Base-by-base conservation (phyloP, 1,140 invertebrate species). In the Neodiprion virginianus region DNA sequence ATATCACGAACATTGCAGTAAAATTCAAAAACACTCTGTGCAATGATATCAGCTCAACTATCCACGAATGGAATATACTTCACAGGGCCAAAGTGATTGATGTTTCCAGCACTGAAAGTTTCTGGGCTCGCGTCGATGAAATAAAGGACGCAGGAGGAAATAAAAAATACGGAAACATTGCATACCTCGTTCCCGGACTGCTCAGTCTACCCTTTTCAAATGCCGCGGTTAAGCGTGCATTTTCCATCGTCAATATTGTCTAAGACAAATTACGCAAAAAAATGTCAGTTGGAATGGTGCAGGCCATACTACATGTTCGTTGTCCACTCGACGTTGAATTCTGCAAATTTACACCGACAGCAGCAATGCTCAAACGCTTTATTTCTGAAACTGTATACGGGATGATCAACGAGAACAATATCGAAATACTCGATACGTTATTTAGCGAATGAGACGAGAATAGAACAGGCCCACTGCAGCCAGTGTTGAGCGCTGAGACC, bases 31-130 rank as follows among this genome's bases (percentile, higher is more conserved):
- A 65, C 49, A 65, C 49, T 1, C 65, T 75, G 28, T 77, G 76
- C 40, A 11, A 10, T 12, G 73, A 80, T 71, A 23, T 78, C 47
- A 75, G 74, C 66, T 68, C 70, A 28, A 80, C 77, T 14, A 48
- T 78, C 61, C 71, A 76, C 7, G 74, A 80, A 40, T 80, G 74
- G 76, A 78, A 76, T 50, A 1, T 77, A 9, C 7, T 75, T 7
- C 72, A 73, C 23, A 50, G 66, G 12, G 23, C 28, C 1, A 74
- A 72, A 69, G 47, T 76, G 11, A 48, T 10, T 12, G 49, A 72
- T 17, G 67, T 48, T 49, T 72, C 75, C 11, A 74, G 73, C 67
- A 73, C 71, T 14, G 74, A 76, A 67, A 21, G 47, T 49, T 78
- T 40, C 67, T 79, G 78, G 75, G 53, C 69, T 49, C 9, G 72